Base-by-base conservation (phyloP, 1,140 invertebrate genomes). In the Drosophila ercepeae region DNA sequence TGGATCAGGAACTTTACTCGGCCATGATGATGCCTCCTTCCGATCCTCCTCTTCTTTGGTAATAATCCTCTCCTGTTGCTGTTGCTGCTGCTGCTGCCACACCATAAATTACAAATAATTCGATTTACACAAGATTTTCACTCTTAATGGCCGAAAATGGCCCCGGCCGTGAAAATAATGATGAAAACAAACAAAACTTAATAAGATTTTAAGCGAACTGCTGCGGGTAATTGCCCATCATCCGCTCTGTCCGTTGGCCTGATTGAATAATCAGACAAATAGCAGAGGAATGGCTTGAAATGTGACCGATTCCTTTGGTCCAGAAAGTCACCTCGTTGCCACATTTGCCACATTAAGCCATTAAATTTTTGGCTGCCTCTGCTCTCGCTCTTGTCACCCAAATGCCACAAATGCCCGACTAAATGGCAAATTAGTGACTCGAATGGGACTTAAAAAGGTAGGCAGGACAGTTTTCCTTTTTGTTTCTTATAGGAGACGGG, bases 61-160 rank as follows among this genome's bases (percentile, higher is more conserved):
- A 88, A 88, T 88, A 88, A 88, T 72, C 83, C 78, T 88, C 77
- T 51, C 19, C 55, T 32, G 36, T 32, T 32, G 29, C 46, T 39
- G 29, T 39, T 39, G 36, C 36, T 39, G 36, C 36, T 7, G 29
- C 29, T 27, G 60, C 81, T 88, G 82, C 82, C 82, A 88, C 77
- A 88, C 82, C 82, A 88, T 88, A 88, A 88, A 88, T 88, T 88
- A 88, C 82, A 88, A 88, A 88, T 88, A 88, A 88, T 88, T 88
- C 82, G 82, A 88, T 88, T 88, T 88, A 88, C 82, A 88, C 82
- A 88, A 88, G 82, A 89, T 88, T 88, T 88, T 88, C 82, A 82
- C 82, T 88, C 82, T 86, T 86, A 86, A 86, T 88, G 81, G 81
- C 77, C 81, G 82, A 86, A 86, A 86, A 86, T 86, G 82, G 71